Conservation (phyloP, 2,888 invertebrate species). For the Drosophila helvetica region DNA sequence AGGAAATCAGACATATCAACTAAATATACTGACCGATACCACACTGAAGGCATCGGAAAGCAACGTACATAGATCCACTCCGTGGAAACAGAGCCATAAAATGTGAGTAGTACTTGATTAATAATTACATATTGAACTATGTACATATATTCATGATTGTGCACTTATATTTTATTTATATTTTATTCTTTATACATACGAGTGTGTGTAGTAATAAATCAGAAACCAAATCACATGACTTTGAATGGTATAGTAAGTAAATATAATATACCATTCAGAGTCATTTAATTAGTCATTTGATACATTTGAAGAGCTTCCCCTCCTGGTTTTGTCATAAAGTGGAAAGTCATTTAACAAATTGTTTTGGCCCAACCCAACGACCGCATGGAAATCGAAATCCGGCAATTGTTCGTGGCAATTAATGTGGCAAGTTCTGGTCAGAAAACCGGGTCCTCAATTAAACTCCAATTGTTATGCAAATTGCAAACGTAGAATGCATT, state of each 20-base stretch:
- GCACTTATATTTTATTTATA: no score
- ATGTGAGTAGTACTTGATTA: neutral
- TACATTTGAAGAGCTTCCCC: conserved; percentile 1
- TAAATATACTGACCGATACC: neutral
- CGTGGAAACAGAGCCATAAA: neutral
- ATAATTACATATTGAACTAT: neutral
- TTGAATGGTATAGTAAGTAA: no score
- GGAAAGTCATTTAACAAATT: conserved; percentile 7
- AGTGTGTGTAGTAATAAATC: no score
- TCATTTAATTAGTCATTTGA: neutral
- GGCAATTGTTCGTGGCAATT: conserved; percentile 16
- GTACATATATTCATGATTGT: no score
- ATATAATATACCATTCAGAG: neutral
- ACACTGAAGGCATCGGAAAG: neutral
- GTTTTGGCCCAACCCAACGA: neutral
- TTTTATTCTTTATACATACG: no score
- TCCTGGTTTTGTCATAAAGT: neutral
- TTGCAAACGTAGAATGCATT: conserved; percentile 11
- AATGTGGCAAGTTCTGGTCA: neutral
- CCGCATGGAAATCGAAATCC: neutral
- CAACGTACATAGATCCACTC: neutral
- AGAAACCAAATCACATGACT: no score
- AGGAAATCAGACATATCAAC: neutral
- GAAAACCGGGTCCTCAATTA: conserved; percentile 5
- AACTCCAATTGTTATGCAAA: conserved; percentile 27